Evolutionary conservation across 2,888 invertebrate genomes (phyloP), one percentile per base, ranked within the genome.

Genomic region (Meiosimyza decipiens): DNA sequence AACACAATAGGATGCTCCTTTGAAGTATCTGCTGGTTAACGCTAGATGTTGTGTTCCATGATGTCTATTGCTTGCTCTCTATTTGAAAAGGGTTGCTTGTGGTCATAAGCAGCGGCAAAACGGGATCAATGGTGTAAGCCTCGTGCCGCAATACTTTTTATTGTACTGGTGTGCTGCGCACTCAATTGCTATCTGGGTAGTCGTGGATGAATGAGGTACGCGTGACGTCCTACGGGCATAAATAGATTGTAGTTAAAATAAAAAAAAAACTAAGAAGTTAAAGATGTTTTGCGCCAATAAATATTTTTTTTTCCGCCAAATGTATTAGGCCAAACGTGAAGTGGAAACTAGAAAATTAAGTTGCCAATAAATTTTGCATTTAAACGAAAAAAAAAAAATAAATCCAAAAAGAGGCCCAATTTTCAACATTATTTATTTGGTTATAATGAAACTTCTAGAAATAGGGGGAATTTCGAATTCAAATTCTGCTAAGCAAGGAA

Each of bases 171-270:
- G 9, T 9, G 40, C 9, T 40, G 28, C 66, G 15, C 22, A 60
- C 59, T 28, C 22, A 60, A 60, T 50, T 64, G 64, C 64, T 64
- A 69, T 59, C 59, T 59, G 68, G 59, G 52, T 40, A 64, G 64
- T 64, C 64, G 64, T 33, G 28, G 67, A 67, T 40, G 62, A 70
- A 85, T 85, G 84, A 85, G 85, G 83, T 84, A 85, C 86, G 86
- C 86, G 86, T 86, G 86, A 86, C 86, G 81, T 85, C 86, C 86
- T 83, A 85, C 85, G 86, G 86, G 82, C 79, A 83, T 54, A 52
- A 70, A 70, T 70, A 70, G 63, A 70, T 70, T 70, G 54, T 55
- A 52, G 70, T 18, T 18, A 47, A 62, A 18, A 59, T 15, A 62
- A 28, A 64, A 55, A n/a, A 55, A 12, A 18, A 62, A 22, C 33